Evolutionary conservation across 2,113 vertebrate genomes (phyloP), one percentile per base, ranked within the genome.

Genomic region (Sinocyclocheilus maitianheensis): DNA sequence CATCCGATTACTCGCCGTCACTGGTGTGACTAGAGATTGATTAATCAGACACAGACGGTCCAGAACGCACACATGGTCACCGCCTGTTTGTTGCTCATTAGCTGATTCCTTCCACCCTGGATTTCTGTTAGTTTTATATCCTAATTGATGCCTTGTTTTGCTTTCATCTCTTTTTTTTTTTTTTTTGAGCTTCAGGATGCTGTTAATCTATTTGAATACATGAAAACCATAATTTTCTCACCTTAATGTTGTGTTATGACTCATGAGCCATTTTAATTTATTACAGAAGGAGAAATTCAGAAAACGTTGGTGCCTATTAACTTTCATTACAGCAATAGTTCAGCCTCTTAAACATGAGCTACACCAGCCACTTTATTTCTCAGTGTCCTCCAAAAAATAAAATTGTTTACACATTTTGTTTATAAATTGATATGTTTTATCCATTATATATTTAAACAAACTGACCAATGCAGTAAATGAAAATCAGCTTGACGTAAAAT

Each of bases 1-100:
- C 87, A 86, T 89, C 48, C 18, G 26, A 76, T 81, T 81, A 72
- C 79, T 37, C 58, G 14, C 55, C 40, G 55, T 20, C 24, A 60
- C 26, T 14, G 67, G 67, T 65, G 77, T 77, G 76, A 84, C 48
- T 43, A 51, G 84, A 46, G 75, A 65, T 63, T 63, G 55, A 80
- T 80, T 80, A 37, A 63, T 80, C 34, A 7, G 1, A 51, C 6
- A 62, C 22, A 74, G 26, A 10, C 0, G 1, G 12, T 76, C 34
- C 72, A 62, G 7, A 53, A 30, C 53, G 18, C 51, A 55, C n/a
- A 22, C 24, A 55, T 9, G 48, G 40, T 0, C 20, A 6, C 40
- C 12, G 40, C 11, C 1, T 74, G 37, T 43, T 43, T 22, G 18
- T 72, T 24, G 40, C 22, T 75, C 22, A 46, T 75, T 75, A 75